A percentile compares a stretch with the other conserved stretches of the same genome.
Evolutionary conservation across 2,113 vertebrate genomes (phyloP).

Genomic region (Podarcis cretensis): DNA sequence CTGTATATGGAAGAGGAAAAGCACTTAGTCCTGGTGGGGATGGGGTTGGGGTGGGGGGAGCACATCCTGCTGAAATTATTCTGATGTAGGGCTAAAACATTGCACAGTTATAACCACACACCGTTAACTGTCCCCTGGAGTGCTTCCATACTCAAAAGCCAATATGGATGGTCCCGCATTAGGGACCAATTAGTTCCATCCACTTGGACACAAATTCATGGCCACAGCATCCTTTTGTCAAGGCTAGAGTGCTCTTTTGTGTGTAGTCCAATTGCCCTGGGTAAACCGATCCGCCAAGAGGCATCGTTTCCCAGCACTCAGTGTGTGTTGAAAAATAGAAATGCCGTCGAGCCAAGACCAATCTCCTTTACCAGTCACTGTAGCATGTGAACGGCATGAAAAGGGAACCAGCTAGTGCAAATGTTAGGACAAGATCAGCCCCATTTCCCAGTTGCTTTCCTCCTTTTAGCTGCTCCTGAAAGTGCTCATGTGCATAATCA

Average conservation of each 20-base stretch:
- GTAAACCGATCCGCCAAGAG: not conserved
- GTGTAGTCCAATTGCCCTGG: not conserved
- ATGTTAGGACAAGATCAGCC: not conserved
- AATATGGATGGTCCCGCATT: slow-evolving; percentile 17
- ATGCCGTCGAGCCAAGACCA: not conserved
- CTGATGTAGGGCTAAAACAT: not conserved
- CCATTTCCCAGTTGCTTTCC: not conserved
- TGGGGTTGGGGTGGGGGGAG: too few relatives aligned
- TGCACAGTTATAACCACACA: not conserved
- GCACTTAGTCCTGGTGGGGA: not conserved
- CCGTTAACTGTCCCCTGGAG: not conserved
- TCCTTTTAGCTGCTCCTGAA: not conserved
- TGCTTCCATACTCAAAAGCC: not conserved
- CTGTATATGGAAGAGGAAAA: not conserved
- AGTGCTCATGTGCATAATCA: not conserved
- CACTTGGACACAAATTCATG: slow-evolving; percentile 13
- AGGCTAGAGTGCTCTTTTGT: not conserved
- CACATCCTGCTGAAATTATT: not conserved
- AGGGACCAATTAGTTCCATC: slow-evolving; percentile 21
- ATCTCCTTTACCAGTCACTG: not conserved
- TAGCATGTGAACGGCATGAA: not conserved
- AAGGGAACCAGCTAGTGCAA: not conserved
- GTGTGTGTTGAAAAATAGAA: not conserved
- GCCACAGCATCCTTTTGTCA: not conserved
- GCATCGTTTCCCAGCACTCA: not conserved